Percentiles rank a stretch among this genome's conserved stretches.
These are phyloP conservation scores for Platysternon megacephalum DNA, from an alignment of 2,113 vertebrate species.

Conservation along the genomic window DNA sequence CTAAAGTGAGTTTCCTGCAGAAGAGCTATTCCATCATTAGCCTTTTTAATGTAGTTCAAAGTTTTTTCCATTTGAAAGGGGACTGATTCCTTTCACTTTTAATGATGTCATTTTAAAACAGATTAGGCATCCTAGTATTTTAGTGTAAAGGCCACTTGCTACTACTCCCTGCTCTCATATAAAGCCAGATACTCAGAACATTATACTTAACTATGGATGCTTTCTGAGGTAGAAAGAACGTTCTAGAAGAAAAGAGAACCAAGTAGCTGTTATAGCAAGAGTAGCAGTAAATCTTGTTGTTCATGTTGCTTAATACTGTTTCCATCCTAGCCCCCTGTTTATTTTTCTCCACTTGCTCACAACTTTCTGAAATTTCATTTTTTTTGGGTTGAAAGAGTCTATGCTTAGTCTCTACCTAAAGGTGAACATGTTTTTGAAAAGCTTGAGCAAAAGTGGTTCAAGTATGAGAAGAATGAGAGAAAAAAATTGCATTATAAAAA, in stretches of 20 bases:
- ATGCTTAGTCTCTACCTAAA: conserved; percentile 41
- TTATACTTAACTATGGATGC: neutral
- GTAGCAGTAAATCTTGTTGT: neutral
- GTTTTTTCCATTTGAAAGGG: neutral
- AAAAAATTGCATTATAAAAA: conserved; percentile 21
- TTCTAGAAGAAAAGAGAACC: neutral
- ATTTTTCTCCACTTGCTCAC: conserved; percentile 28
- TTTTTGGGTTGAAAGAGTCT: conserved; percentile 13
- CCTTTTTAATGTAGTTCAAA: neutral
- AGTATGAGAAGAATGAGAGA: conserved; percentile 1
- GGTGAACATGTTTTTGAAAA: conserved; percentile 63
- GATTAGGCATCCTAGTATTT: neutral
- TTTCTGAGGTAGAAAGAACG: neutral
- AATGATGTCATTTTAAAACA: neutral
- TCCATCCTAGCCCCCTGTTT: conserved; percentile 22
- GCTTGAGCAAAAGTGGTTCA: conserved; percentile 59
- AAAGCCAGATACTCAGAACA: neutral
- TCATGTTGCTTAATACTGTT: conserved; percentile 46
- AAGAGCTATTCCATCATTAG: neutral
- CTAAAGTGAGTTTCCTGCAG: neutral
- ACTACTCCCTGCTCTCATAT: neutral
- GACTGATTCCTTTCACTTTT: neutral
- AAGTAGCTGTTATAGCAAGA: neutral
- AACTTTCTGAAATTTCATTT: conserved; percentile 47
- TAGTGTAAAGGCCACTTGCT: neutral